Evolutionary conservation across 2,888 invertebrate genomes (phyloP), one percentile per base, ranked within the genome.

Genomic region (Sphinx pinastri): DNA sequence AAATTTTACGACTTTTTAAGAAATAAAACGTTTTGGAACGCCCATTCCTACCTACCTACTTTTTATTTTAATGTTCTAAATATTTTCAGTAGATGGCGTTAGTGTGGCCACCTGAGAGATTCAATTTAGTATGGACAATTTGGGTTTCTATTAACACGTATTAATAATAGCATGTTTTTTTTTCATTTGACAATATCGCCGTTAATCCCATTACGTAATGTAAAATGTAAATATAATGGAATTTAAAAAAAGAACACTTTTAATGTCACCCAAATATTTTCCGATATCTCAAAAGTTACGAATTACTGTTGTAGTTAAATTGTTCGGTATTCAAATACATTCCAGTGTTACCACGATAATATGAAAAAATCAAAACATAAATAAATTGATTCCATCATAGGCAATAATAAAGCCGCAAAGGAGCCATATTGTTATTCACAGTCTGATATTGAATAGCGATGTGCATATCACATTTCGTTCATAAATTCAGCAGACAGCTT

Each of bases 401-500:
- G 49, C 63, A 49, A 63, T 63, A 63, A 49, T 63, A 19, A 63
- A 16, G 63, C 63, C 25, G 49, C 47, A 47, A 25, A 58, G 38
- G 38, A 58, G 31, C 19, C 47, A 47, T 63, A 63, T 63, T 63
- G 63, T 19, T 49, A 63, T 63, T 63, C 63, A 63, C 63, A 16
- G 63, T 49, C 19, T 19, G 63, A 63, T 63, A 63, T 63, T 63
- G 63, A 63, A 49, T 63, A 63, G 63, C 63, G 49, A 63, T 63
- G 63, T 16, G 63, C 63, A 63, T 63, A 63, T 63, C 47, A 63
- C 63, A 63, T 63, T 63, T 63, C 63, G 63, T 63, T 63, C 63
- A 63, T 63, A 63, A 63, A 63, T 67, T 69, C 69, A 60, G 54
- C 60, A 69, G 69, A 74, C 73, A 70, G 73, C 71, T 69, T 71